These are phyloP conservation scores for Tenthredo livida DNA, from an alignment of 2,888 invertebrate species.

Conservation along the genomic window DNA sequence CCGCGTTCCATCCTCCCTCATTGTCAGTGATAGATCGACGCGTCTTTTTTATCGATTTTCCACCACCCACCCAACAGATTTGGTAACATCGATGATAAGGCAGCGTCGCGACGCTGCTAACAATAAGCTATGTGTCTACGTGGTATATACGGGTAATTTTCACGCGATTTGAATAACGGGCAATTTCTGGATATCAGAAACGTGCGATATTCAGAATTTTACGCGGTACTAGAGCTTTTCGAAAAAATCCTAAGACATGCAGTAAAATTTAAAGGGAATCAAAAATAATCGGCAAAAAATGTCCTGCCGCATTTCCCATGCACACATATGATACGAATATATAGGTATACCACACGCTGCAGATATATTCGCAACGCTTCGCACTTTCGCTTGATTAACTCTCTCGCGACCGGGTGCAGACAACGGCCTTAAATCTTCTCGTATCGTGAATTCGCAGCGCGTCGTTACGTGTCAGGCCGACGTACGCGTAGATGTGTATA, in stretches of 20 bases:
- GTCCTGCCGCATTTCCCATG: background rate
- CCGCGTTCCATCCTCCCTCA: slow-evolving; percentile 1
- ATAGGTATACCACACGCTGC: too few species aligned
- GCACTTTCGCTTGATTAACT: slow-evolving; percentile 20
- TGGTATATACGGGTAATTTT: background rate
- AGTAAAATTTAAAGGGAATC: background rate
- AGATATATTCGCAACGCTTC: background rate
- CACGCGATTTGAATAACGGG: background rate
- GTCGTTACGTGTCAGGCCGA: background rate
- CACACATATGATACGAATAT: background rate
- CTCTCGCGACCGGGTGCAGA: background rate
- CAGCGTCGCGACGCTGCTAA: background rate
- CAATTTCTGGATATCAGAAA: too few species aligned
- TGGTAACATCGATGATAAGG: background rate
- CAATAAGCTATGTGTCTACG: background rate
- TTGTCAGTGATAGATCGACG: slow-evolving; percentile 38
- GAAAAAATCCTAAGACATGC: too few species aligned
- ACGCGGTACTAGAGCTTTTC: too few species aligned
- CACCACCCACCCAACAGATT: background rate
- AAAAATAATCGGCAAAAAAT: background rate
- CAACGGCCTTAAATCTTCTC: slow-evolving; percentile 30
- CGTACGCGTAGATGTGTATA: background rate
- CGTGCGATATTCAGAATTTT: too few species aligned
- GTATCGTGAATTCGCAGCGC: slow-evolving; percentile 26
- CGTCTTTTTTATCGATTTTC: slow-evolving; percentile 22